Evolutionary conservation across 92 coral and sea anemone species (phyloP).

Genomic region (Palythoa grandis): DNA sequence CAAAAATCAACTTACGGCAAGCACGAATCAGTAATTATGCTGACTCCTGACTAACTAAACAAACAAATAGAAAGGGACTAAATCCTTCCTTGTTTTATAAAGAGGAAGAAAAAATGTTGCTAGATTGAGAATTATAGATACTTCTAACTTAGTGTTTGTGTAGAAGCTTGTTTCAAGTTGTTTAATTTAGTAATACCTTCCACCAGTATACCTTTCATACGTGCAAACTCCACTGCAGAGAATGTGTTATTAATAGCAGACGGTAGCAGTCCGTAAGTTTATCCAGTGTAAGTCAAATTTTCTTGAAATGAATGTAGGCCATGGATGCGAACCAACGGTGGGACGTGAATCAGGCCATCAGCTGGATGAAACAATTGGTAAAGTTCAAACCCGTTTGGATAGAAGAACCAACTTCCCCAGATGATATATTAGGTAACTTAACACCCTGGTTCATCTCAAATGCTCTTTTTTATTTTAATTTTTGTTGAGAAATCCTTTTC

Average conservation of each 20-base stretch:
- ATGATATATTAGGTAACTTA: conserved; percentile 80
- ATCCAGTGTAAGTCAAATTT: not conserved
- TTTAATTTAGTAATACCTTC: too few relatives aligned
- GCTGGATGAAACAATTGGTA: conserved; percentile 83
- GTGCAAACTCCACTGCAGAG: too few relatives aligned
- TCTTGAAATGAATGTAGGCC: conserved; percentile 57
- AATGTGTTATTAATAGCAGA: not conserved
- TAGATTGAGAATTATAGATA: too few relatives aligned
- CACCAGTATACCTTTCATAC: too few relatives aligned
- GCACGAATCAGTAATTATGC: too few relatives aligned
- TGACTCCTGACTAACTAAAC: too few relatives aligned
- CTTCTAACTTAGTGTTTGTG: too few relatives aligned
- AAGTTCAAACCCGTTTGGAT: conserved; percentile 94
- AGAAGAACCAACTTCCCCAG: conserved; percentile 99
- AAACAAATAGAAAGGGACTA: too few relatives aligned
- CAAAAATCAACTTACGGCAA: too few relatives aligned
- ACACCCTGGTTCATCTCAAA: not conserved
- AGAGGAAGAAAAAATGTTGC: too few relatives aligned
- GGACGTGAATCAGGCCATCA: conserved; percentile 88
- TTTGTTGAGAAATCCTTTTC: not conserved
- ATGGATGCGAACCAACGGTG: conserved; percentile 99
- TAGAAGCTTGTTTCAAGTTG: too few relatives aligned
- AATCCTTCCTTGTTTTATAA: too few relatives aligned
- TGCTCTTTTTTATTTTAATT: not conserved
- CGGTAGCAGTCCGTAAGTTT: not conserved